These are phyloP conservation scores for Taenaris catops DNA, from an alignment of 2,888 invertebrate genomes.

Conservation along the genomic window DNA sequence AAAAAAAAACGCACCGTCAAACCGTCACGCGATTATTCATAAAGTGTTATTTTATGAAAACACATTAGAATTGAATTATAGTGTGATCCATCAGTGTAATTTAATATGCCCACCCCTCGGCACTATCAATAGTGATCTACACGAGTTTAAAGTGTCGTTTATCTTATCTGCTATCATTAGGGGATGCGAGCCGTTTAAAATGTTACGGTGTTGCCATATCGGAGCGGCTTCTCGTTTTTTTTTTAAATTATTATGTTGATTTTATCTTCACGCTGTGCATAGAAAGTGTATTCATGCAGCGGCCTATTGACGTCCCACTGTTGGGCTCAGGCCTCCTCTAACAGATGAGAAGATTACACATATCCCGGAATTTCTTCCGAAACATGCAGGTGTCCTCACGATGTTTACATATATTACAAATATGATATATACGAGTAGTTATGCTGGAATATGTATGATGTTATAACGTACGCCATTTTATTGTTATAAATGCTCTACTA, in stretches of 20 bases:
- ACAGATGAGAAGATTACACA: too few species aligned
- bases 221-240: slow-evolving; percentile 2
- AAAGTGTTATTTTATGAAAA: slow-evolving; percentile 64
- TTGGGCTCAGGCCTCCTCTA: too few species aligned
- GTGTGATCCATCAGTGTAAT: slow-evolving; percentile 70
- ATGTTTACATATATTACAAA: background rate
- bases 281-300: background rate
- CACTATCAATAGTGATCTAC: slow-evolving; percentile 48
- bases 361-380: too few species aligned
- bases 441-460: too few species aligned
- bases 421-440: too few species aligned
- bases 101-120: slow-evolving; percentile 54
- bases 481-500: too few species aligned
- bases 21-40: slow-evolving; percentile 41
- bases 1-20: slow-evolving; percentile 24
- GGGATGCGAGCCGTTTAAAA: slow-evolving; percentile 22
- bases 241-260: slow-evolving; percentile 5
- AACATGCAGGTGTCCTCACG: too few species aligned
- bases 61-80: slow-evolving; percentile 74
- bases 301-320: background rate
- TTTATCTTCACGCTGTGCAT: background rate
- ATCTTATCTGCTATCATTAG: slow-evolving; percentile 59
- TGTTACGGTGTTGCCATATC: slow-evolving; percentile 8
- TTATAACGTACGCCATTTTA: too few species aligned
- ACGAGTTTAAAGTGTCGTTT: slow-evolving; percentile 57